Evolutionary conservation across 2,797 vertebrate genomes (phyloP).

Genomic region (Cygnus olor): DNA sequence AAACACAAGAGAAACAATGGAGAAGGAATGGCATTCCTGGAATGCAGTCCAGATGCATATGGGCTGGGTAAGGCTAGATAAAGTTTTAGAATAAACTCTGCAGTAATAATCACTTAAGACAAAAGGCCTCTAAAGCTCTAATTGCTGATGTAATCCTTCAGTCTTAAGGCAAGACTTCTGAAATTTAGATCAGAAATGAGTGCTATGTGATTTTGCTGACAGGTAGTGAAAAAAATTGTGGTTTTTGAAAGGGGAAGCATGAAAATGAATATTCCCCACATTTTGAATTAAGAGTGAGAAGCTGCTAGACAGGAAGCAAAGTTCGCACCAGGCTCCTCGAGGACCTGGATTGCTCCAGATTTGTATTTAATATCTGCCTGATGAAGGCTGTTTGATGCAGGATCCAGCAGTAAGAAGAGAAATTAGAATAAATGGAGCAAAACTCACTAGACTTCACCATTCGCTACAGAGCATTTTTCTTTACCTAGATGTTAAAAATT

Average conservation of each 20-base stretch:
- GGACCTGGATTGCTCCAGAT: neutral
- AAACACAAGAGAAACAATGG: constrained; percentile 65
- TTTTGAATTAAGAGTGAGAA: neutral
- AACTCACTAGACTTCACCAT: neutral
- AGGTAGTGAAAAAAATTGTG: neutral
- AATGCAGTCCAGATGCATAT: constrained; percentile 72
- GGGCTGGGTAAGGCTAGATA: constrained; percentile 61
- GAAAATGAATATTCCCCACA: constrained; percentile 31
- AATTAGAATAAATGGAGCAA: neutral
- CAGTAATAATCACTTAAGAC: constrained; percentile 70
- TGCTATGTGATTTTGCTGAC: constrained; percentile 33
- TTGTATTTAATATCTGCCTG: neutral
- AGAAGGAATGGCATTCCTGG: constrained; percentile 66
- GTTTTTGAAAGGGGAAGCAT: neutral
- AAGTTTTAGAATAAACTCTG: constrained; percentile 68
- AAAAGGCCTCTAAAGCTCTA: constrained; percentile 64
- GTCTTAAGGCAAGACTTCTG: constrained; percentile 17
- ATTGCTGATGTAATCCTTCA: constrained; percentile 54
- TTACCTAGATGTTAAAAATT: neutral
- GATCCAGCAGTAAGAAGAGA: neutral
- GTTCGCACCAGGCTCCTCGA: neutral
- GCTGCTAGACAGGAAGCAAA: neutral
- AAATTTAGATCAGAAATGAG: constrained; percentile 31
- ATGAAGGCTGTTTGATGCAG: neutral
- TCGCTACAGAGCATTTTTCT: neutral